Percentiles rank a stretch among this genome's conserved stretches.
Conservation (phyloP, 2,113 vertebrate species). For the Heterotilapia buettikoferi region DNA sequence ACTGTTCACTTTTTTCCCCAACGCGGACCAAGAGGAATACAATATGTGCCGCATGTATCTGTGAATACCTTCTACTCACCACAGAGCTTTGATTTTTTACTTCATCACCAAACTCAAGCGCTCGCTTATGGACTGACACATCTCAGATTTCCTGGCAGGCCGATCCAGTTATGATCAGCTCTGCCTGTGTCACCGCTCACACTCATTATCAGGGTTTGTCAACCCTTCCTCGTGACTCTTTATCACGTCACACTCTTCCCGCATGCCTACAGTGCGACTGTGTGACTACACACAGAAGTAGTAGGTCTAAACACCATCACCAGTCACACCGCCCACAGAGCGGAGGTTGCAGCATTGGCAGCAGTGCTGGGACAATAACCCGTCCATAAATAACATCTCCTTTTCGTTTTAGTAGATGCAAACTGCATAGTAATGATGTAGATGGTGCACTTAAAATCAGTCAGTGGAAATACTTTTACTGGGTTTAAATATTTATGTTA, state of each 20-base stretch:
- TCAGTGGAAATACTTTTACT: not conserved
- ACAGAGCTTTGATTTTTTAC: not conserved
- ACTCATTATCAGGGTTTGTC: constrained; percentile 19
- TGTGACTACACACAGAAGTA: constrained; percentile 16
- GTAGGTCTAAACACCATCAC: constrained; percentile 30
- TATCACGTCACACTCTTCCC: not conserved
- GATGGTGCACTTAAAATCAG: not conserved
- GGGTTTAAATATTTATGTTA: not conserved
- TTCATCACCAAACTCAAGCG: not conserved
- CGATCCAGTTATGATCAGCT: constrained; percentile 31
- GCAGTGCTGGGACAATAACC: constrained; percentile 42
- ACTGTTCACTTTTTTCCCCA: not conserved
- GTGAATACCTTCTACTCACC: not conserved
- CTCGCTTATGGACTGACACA: not conserved
- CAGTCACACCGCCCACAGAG: constrained; percentile 50
- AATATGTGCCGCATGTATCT: not conserved
- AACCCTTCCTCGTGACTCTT: not conserved
- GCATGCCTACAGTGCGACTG: constrained; percentile 10
- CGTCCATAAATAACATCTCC: constrained; percentile 55
- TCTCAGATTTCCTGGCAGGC: constrained; percentile 3
- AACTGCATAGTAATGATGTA: constrained; percentile 15
- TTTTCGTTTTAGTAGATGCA: constrained; percentile 37
- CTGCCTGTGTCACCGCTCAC: not conserved
- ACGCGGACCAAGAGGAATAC: not conserved
- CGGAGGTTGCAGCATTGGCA: constrained; percentile 56